Evolutionary conservation across 2,888 invertebrate genomes (phyloP).

Genomic region (Dicranocentrus wangi): DNA sequence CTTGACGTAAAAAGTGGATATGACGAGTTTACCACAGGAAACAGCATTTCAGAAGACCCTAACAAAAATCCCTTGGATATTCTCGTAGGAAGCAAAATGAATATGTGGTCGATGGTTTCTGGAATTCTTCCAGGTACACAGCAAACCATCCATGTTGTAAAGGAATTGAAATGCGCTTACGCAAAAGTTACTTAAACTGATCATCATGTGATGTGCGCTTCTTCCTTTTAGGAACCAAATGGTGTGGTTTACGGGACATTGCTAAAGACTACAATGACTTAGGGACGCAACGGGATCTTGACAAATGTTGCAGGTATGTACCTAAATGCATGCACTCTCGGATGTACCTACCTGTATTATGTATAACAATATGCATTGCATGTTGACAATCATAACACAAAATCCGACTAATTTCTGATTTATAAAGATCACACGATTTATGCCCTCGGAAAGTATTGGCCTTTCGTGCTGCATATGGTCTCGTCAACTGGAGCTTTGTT

Average conservation of each 20-base stretch:
- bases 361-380: neutral
- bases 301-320: slow-evolving; percentile 83
- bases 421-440: slow-evolving; percentile 83
- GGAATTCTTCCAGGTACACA: slow-evolving; percentile 78
- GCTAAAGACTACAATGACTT: slow-evolving; percentile 89
- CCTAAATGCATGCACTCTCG: neutral
- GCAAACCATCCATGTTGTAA: neutral
- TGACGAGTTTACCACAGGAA: neutral
- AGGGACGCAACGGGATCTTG: slow-evolving; percentile 83
- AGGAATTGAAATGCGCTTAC: neutral
- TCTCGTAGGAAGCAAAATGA: slow-evolving; percentile 52
- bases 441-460: slow-evolving; percentile 88
- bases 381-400: neutral
- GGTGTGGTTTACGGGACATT: slow-evolving; percentile 94
- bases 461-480: slow-evolving; percentile 83
- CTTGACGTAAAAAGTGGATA: slow-evolving; percentile 56
- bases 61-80: slow-evolving; percentile 49
- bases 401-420: neutral
- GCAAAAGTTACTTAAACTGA: too few relatives aligned
- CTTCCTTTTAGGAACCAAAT: slow-evolving; percentile 88
- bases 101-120: slow-evolving; percentile 71
- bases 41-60: slow-evolving; percentile 28
- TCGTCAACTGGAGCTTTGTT: slow-evolving; percentile 88
- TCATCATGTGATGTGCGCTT: too few relatives aligned
- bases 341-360: too few relatives aligned